Evolutionary conservation across 2,888 invertebrate genomes (phyloP), one percentile per base, ranked within the genome.

Genomic region (Lacanobia oleracea): DNA sequence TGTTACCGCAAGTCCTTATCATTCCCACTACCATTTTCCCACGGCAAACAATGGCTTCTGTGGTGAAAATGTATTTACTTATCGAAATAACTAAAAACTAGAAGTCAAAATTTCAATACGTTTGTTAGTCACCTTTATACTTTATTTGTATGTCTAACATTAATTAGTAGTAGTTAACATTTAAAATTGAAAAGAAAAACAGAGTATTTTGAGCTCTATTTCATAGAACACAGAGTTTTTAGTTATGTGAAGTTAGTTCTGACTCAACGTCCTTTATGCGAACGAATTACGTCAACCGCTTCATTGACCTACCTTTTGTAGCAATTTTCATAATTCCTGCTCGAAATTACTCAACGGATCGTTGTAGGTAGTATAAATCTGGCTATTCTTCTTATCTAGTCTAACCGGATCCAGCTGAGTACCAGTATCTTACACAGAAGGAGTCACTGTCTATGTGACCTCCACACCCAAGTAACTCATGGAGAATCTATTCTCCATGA

Each of bases 1-100:
- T 67, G 67, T 66, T 73, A 83, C 83, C 83, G 65, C 85, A 77
- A 72, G 6, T 23, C 23, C 23, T 79, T 82, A 83, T 72, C 73
- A 67, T 69, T 79, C 62, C 54, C 23, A 66, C 37, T 40, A 9
- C 5, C 66, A 62, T 53, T 56, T 77, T 84, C 84, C 76, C 84
- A 84, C 76, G 75, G 60, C 51, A 48, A 74, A 85, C 68, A 74
- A 77, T 67, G 8, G 12, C 0, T 27, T 27, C 21, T 18, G 10
- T 18, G 21, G 43, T 21, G 21, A 40, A 57, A 57, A 37, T 5
- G 7, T 12, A 40, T 21, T 37, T 59, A 14, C 18, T 7, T 40
- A 37, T 21, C 6, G 53, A n/a, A n/a, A n/a, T n/a, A n/a, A n/a
- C n/a, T n/a, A n/a, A n/a, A n/a, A n/a, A n/a, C n/a, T n/a, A n/a